Percentiles rank a stretch among this genome's conserved stretches.
These are phyloP conservation scores for Drosophila picticornis DNA, from an alignment of 2,888 invertebrate genomes.

Conservation along the genomic window DNA sequence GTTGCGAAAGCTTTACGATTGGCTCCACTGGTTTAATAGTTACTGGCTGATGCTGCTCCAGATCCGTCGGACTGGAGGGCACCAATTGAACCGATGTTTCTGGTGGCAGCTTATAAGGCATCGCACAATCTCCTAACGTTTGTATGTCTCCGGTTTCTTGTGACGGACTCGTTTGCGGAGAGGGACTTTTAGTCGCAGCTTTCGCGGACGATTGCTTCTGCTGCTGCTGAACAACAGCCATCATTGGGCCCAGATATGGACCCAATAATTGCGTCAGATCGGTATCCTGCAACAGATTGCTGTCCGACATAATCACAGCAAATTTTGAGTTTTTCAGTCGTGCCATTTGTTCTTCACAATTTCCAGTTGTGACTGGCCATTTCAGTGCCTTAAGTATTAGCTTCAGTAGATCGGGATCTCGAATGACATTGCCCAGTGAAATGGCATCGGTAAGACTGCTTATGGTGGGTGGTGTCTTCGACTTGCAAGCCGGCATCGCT, in stretches of 20 bases:
- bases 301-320: slow-evolving; percentile 83
- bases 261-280: slow-evolving; percentile 84
- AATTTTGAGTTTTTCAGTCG: slow-evolving; percentile 83
- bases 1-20: slow-evolving; percentile 33
- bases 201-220: slow-evolving; percentile 50
- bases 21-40: slow-evolving; percentile 4
- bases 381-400: slow-evolving; percentile 85
- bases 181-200: slow-evolving; percentile 7
- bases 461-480: slow-evolving; percentile 47
- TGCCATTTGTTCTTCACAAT: slow-evolving; percentile 81
- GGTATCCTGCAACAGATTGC: slow-evolving; percentile 83
- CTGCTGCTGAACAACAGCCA: slow-evolving; percentile 71
- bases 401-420: slow-evolving; percentile 83
- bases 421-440: slow-evolving; percentile 83
- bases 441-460: slow-evolving; percentile 79
- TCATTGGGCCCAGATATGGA: slow-evolving; percentile 80
- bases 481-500: slow-evolving; percentile 25
- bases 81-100: slow-evolving; percentile 85
- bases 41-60: slow-evolving; percentile 25
- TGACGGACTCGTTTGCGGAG: slow-evolving; percentile 37
- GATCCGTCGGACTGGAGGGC: slow-evolving; percentile 80
- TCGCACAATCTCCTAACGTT: slow-evolving; percentile 59
- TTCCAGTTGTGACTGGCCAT: slow-evolving; percentile 82
- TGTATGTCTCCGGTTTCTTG: slow-evolving; percentile 45
- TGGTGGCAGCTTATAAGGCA: slow-evolving; percentile 84